Conservation (phyloP, 2,888 invertebrate genomes). For the Volucella bombylans region DNA sequence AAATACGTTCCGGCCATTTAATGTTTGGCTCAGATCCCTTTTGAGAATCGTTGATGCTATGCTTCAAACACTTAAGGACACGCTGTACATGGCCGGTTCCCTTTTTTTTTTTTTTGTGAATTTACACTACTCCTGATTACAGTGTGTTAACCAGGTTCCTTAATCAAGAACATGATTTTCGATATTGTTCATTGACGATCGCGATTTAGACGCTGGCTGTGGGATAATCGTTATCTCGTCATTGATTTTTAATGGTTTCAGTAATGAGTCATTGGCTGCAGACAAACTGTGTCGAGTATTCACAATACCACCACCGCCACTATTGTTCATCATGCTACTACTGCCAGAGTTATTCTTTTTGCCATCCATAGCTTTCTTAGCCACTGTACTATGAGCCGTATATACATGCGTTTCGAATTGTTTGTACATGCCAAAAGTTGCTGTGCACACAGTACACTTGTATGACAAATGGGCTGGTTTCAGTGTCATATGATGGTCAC, state of each 20-base stretch:
- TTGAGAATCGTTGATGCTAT: conserved; percentile 54
- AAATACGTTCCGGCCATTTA: conserved; percentile 67
- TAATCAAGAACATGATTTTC: conserved; percentile 82
- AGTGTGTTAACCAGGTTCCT: conserved; percentile 43
- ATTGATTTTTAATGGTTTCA: conserved; percentile 93
- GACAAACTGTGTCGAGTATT: conserved; percentile 79
- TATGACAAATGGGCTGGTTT: conserved; percentile 96
- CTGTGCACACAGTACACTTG: conserved; percentile 97
- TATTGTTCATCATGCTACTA: conserved; percentile 67
- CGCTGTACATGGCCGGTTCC: conserved; percentile 58
- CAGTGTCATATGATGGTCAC: conserved; percentile 94
- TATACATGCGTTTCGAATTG: conserved; percentile 97
- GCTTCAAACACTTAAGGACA: conserved; percentile 53
- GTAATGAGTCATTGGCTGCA: conserved; percentile 84
- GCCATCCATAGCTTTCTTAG: conserved; percentile 90
- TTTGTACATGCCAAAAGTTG: conserved; percentile 95
- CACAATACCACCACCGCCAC: conserved; percentile 39
- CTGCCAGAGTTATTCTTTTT: conserved; percentile 82
- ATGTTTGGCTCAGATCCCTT: conserved; percentile 34
- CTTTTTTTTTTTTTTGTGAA: conserved; percentile 52
- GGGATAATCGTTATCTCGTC: conserved; percentile 95
- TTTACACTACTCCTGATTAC: conserved; percentile 60
- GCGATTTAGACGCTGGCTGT: conserved; percentile 86
- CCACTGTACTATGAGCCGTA: conserved; percentile 94
- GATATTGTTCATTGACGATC: conserved; percentile 80